Evolutionary conservation across 2,113 vertebrate genomes (phyloP).

Genomic region (Octodon degus): DNA sequence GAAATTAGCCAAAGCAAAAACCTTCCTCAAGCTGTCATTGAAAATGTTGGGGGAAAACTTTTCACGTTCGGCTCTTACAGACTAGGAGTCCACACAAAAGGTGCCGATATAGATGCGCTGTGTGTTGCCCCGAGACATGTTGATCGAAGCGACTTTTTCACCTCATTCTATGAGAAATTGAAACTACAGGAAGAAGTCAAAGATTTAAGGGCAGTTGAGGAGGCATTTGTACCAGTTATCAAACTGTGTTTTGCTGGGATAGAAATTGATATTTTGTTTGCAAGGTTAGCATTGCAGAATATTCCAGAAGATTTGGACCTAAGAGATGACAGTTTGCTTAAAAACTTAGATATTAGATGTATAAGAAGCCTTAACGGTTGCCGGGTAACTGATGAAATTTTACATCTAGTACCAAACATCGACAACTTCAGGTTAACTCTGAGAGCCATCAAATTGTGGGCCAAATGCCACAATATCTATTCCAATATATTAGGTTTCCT

Average conservation of each 20-base stretch:
- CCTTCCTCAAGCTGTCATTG: conserved; percentile 89
- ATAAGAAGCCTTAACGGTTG: conserved; percentile 95
- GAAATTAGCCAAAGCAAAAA: conserved; percentile 93
- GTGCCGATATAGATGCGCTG: conserved; percentile 93
- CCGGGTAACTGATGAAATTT: conserved; percentile 94
- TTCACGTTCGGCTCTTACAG: conserved; percentile 94
- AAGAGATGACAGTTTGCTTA: conserved; percentile 90
- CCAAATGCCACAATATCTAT: conserved; percentile 95
- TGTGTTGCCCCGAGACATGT: conserved; percentile 93
- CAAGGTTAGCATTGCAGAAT: conserved; percentile 90
- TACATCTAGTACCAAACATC: conserved; percentile 92
- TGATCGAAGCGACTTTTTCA: conserved; percentile 92
- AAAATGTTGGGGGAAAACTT: conserved; percentile 92
- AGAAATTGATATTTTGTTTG: conserved; percentile 96
- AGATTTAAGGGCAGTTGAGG: conserved; percentile 91
- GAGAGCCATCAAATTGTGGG: conserved; percentile 95
- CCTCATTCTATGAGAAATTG: conserved; percentile 92
- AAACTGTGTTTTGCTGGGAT: conserved; percentile 93
- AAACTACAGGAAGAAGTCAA: conserved; percentile 92
- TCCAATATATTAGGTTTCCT: conserved; percentile 95
- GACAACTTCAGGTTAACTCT: conserved; percentile 94
- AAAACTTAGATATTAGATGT: conserved; percentile 92
- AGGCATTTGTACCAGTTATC: conserved; percentile 94
- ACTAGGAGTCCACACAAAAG: conserved; percentile 93
- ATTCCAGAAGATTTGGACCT: conserved; percentile 93